Evolutionary conservation across 2,888 invertebrate genomes (phyloP), one percentile per base, ranked within the genome.

Genomic region (Leptothorax acervorum): DNA sequence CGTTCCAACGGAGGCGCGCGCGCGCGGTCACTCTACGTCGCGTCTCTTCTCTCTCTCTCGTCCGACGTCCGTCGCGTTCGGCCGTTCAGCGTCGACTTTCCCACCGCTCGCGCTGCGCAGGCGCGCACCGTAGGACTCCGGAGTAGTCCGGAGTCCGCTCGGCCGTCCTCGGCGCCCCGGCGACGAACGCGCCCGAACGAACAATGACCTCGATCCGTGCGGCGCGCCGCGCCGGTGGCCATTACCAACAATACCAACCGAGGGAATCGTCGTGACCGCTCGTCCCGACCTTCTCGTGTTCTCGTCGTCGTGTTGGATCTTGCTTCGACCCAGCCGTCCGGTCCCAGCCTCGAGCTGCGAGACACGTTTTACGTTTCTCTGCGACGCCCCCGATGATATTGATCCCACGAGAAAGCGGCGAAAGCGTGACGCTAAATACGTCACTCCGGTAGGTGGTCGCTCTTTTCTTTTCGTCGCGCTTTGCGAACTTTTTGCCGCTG

Each of bases 1-100:
- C 88, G 87, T 68, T 62, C 83, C 35, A 35, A 88, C 89, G 86
- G 90, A 12, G 45, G 48, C 48, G 28, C 45, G 63, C 63, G 66
- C 66, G 66, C 66, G 89, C 91, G 90, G 79, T 89, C 91, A 89
- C 88, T 90, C 91, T 92, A 93, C 92, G 90, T 92, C 92, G 87
- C 89, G 84, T 68, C 84, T 18, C 35, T 60, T 68, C 83, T 18
- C 35, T 60, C 60, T 88, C 88, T 88, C 79, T 85, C 70, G 85
- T 23, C 23, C 83, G 15, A 3, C 15, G 45, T 15, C 23, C 23
- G 23, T 23, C 23, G 23, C 23, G 23, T 23, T 23, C 42, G 86
- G 82, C 35, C 0, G 35, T 35, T 88, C 88, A 28, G 86, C 87
- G 82, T 89, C 88, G 84, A 75, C 84, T 83, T 35, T 86, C 78